phyloP scores from a whole-genome alignment of 2,888 invertebrate species.

The Lumbricus terrestris region DNA sequence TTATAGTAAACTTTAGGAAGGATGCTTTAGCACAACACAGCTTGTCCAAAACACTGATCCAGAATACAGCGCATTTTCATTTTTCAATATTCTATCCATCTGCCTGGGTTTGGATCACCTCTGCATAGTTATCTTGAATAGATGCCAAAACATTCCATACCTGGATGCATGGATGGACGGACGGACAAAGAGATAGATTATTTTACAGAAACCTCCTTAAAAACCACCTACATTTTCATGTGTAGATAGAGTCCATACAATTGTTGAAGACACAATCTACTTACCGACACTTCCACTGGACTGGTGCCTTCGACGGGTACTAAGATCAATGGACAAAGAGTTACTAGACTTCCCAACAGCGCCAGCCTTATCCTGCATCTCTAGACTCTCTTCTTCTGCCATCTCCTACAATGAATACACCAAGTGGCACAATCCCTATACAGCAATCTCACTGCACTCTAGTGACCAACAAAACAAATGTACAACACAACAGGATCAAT shows the following conservation, averaged over 20 bases:
- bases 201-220: not conserved
- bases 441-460: not conserved
- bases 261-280: not conserved
- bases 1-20: too few species aligned
- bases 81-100: too few species aligned
- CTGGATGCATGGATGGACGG: too few species aligned
- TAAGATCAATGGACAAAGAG: slow-evolving; percentile 18
- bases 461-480: not conserved
- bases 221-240: not conserved
- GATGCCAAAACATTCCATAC: too few species aligned
- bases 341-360: not conserved
- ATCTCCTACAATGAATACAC: not conserved
- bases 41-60: too few species aligned
- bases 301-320: slow-evolving; percentile 24
- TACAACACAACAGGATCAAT: not conserved
- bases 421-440: not conserved
- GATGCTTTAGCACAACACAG: too few species aligned
- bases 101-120: too few species aligned
- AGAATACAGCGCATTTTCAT: too few species aligned
- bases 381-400: not conserved
- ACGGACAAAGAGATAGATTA: too few species aligned
- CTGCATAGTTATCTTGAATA: too few species aligned
- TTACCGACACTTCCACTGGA: slow-evolving; percentile 27
- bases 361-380: not conserved
- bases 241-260: not conserved